A percentile compares a stretch with the other conserved stretches of the same genome.
phyloP scores from a whole-genome alignment of 2,113 vertebrate genomes.

The Pseudopipra pipra region DNA sequence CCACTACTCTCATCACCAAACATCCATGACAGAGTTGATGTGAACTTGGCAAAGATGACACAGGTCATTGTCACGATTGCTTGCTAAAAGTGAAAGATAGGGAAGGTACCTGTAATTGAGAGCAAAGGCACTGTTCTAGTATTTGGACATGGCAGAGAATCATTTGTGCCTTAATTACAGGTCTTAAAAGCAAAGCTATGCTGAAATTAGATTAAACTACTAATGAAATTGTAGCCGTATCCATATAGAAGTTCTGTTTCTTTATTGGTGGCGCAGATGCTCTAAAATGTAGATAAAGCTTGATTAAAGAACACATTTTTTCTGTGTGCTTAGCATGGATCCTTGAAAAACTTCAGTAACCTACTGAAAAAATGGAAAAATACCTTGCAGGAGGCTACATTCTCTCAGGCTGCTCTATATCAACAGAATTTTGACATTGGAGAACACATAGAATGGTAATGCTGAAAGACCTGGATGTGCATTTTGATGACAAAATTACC shows the following conservation, averaged over 20 bases:
- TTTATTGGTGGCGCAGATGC: neutral
- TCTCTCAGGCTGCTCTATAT: neutral
- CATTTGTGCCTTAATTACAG: neutral
- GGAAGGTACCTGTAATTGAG: neutral
- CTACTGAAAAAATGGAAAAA: neutral
- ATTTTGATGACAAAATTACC: neutral
- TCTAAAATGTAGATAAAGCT: neutral
- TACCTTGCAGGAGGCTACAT: neutral
- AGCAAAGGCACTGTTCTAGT: neutral
- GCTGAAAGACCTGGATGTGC: neutral
- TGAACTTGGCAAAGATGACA: neutral
- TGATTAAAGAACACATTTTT: neutral
- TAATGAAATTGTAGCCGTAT: neutral
- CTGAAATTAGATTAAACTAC: neutral
- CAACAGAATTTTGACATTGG: neutral
- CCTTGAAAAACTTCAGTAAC: neutral
- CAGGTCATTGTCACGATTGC: neutral
- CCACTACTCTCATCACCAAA: neutral
- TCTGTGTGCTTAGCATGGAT: neutral
- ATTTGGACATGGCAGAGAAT: neutral
- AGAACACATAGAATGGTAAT: neutral
- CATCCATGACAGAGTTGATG: neutral
- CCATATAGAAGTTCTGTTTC: neutral
- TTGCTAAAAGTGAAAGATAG: neutral
- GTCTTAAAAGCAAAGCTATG: neutral